These are phyloP conservation scores for Melanerpes aurifrons DNA, from an alignment of 2,113 vertebrate genomes.

Conservation along the genomic window DNA sequence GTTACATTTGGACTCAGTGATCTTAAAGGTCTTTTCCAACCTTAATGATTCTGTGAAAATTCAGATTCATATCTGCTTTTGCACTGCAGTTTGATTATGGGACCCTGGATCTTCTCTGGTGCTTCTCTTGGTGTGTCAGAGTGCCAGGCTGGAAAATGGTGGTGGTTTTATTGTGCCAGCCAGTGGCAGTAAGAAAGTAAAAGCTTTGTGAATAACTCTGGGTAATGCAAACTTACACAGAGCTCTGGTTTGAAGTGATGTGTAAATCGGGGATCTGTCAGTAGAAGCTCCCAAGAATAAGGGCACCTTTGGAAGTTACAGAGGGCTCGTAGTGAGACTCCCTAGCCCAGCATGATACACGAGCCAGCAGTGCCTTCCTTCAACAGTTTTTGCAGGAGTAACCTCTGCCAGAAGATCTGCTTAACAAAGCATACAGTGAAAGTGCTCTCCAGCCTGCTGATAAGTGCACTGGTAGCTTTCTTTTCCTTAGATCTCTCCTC, in stretches of 20 bases:
- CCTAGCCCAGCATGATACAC: background rate
- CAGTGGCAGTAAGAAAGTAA: background rate
- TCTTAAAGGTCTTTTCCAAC: too few species aligned
- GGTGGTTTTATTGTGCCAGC: background rate
- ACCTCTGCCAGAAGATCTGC: background rate
- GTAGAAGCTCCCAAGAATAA: slow-evolving; percentile 43
- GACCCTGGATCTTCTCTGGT: background rate
- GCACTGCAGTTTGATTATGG: background rate
- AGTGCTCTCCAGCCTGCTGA: background rate
- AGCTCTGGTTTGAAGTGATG: background rate
- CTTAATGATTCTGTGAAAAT: background rate
- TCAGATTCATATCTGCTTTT: background rate
- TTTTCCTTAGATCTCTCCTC: background rate
- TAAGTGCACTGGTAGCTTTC: background rate
- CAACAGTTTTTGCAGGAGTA: background rate
- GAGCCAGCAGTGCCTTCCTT: background rate
- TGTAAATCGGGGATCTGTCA: background rate
- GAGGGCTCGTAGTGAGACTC: background rate
- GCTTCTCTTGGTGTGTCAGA: background rate
- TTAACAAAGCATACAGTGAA: background rate
- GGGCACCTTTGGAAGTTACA: background rate
- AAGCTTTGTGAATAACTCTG: background rate
- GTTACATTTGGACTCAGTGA: too few species aligned
- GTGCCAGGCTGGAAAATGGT: background rate
- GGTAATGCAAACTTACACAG: background rate